Conservation (phyloP, 2,113 vertebrate genomes). For the Paralichthys olivaceus region DNA sequence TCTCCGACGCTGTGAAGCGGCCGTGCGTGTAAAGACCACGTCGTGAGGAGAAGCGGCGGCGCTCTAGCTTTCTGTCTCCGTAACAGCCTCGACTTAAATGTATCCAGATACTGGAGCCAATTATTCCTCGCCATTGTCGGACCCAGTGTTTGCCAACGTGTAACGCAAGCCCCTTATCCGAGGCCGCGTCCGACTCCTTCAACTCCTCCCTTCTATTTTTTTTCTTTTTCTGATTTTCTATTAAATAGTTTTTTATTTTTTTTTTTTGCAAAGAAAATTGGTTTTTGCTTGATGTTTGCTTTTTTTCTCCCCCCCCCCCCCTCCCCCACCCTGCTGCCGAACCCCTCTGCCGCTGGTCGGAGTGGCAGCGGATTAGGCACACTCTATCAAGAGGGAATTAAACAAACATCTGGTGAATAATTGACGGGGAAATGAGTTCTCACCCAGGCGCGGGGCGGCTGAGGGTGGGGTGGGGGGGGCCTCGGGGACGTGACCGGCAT, state of each 20-base stretch:
- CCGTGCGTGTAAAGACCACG: not conserved
- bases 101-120: constrained; percentile 13
- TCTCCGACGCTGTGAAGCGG: not conserved
- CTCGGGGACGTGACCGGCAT: constrained; percentile 74
- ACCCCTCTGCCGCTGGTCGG: constrained; percentile 42
- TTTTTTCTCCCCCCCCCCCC: not conserved
- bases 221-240: constrained; percentile 64
- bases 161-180: constrained; percentile 29
- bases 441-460: constrained; percentile 54
- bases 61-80: constrained; percentile 18
- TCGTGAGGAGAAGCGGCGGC: not conserved
- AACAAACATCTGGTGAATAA: constrained; percentile 86
- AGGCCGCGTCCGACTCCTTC: not conserved
- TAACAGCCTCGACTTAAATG: constrained; percentile 27
- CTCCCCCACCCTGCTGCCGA: constrained; percentile 3
- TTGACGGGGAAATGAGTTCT: constrained; percentile 83
- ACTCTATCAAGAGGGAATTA: constrained; percentile 84
- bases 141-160: constrained; percentile 49
- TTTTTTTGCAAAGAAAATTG: constrained; percentile 75
- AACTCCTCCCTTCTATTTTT: constrained; percentile 29
- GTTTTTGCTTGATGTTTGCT: constrained; percentile 78
- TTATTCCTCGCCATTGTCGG: constrained; percentile 42
- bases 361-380: constrained; percentile 81
- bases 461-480: constrained; percentile 31
- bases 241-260: constrained; percentile 58